Evolutionary conservation across 2,113 vertebrate genomes (phyloP).

Genomic region (Phylloscopus trochiloides): DNA sequence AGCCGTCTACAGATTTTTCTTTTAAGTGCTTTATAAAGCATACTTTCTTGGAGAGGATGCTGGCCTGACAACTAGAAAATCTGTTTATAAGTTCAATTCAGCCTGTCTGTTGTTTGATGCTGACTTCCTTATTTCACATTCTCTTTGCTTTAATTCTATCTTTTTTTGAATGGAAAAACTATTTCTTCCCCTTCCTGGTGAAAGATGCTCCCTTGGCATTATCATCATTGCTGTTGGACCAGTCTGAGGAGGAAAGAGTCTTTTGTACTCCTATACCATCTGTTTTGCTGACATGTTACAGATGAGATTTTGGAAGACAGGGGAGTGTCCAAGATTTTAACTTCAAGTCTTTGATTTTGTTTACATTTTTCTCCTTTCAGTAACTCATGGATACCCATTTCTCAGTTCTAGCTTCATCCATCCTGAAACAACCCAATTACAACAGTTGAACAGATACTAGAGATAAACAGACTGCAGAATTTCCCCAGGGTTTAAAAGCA

Average conservation of each 20-base stretch:
- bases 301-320: not conserved
- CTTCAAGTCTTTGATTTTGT: not conserved
- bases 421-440: slow-evolving; percentile 19
- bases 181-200: not conserved
- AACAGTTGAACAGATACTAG: slow-evolving; percentile 15
- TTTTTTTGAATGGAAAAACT: not conserved
- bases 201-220: not conserved
- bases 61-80: not conserved
- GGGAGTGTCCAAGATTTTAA: not conserved
- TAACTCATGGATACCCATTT: not conserved
- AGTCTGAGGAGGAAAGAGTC: not conserved
- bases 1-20: not conserved
- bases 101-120: not conserved
- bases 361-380: slow-evolving; percentile 1
- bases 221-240: not conserved
- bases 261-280: not conserved
- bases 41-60: not conserved
- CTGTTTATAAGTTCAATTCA: not conserved
- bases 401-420: not conserved
- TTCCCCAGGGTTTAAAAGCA: not conserved
- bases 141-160: not conserved
- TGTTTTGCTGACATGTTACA: not conserved
- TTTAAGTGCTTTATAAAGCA: not conserved
- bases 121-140: not conserved
- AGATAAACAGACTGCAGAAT: not conserved